A percentile compares a stretch with the other conserved stretches of the same genome.
These are phyloP conservation scores for Kryptolebias ocellatus DNA, from an alignment of 2,797 vertebrate genomes.

Conservation along the genomic window DNA sequence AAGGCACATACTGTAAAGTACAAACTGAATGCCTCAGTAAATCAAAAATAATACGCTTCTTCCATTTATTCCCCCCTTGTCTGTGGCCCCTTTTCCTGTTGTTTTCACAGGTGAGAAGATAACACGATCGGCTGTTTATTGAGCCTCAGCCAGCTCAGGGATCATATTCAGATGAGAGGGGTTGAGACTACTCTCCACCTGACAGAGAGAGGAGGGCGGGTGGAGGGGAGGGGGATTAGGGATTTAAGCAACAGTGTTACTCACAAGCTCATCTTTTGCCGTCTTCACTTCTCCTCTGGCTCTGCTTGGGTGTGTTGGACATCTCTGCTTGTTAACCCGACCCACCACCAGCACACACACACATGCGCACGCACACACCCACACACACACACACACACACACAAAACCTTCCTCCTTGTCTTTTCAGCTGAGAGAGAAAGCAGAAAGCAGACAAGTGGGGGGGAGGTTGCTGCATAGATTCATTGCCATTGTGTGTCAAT, in stretches of 20 bases:
- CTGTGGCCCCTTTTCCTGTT: slow-evolving; percentile 34
- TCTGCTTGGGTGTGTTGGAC: slow-evolving; percentile 70
- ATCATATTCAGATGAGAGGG: slow-evolving; percentile 74
- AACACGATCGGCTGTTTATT: slow-evolving; percentile 73
- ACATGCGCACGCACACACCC: slow-evolving; percentile 20
- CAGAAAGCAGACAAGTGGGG: slow-evolving; percentile 71
- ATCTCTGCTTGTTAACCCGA: slow-evolving; percentile 54
- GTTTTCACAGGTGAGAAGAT: slow-evolving; percentile 67
- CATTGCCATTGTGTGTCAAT: slow-evolving; percentile 86
- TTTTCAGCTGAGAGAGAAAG: slow-evolving; percentile 79
- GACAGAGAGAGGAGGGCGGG: not conserved
- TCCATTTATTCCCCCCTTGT: slow-evolving; percentile 12
- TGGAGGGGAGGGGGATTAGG: slow-evolving; percentile 64
- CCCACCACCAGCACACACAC: slow-evolving; percentile 11
- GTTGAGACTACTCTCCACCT: slow-evolving; percentile 57
- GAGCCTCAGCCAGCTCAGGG: slow-evolving; percentile 67
- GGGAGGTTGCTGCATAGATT: slow-evolving; percentile 82
- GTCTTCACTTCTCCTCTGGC: slow-evolving; percentile 61
- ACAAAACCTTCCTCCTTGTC: slow-evolving; percentile 64
- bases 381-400: slow-evolving; percentile 28
- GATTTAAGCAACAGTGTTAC: slow-evolving; percentile 57
- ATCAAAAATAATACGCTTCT: slow-evolving; percentile 42
- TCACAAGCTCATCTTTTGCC: slow-evolving; percentile 67
- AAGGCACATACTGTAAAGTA: slow-evolving; percentile 1
- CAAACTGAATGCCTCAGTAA: slow-evolving; percentile 33